phyloP scores from a whole-genome alignment of 1,140 invertebrate genomes.

The Myzus persicae region DNA sequence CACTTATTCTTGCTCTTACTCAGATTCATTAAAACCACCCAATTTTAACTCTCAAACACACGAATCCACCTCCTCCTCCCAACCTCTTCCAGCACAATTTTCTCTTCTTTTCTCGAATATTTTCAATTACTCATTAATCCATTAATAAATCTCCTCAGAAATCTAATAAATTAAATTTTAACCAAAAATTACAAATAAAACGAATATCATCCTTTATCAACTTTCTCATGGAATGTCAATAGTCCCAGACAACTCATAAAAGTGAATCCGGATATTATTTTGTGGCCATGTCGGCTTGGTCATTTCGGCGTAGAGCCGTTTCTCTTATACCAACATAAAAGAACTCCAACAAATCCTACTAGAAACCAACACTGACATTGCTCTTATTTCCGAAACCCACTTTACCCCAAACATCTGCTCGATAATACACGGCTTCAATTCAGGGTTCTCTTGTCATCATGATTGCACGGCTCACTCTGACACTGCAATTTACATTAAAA shows the following conservation, averaged over 20 bases:
- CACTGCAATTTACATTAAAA: constrained; percentile 45
- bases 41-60: neutral
- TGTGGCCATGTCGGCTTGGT: too few relatives aligned
- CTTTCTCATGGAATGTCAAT: constrained; percentile 60
- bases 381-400: constrained; percentile 59
- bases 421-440: constrained; percentile 52
- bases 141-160: constrained; percentile 33
- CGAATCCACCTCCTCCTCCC: neutral
- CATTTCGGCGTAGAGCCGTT: too few relatives aligned
- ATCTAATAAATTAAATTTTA: constrained; percentile 30
- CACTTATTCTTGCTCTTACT: neutral
- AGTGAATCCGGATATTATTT: too few relatives aligned
- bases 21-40: neutral
- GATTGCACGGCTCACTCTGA: constrained; percentile 32
- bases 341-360: constrained; percentile 60
- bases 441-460: constrained; percentile 31
- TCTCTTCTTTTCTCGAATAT: neutral
- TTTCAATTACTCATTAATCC: constrained; percentile 19
- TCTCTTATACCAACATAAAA: too few relatives aligned
- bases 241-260: constrained; percentile 59
- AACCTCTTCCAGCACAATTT: neutral
- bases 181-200: constrained; percentile 42
- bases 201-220: neutral
- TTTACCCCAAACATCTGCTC: constrained; percentile 59
- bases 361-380: constrained; percentile 59